Conservation (phyloP, 2,888 invertebrate genomes). For the Pristionchus mayeri region DNA sequence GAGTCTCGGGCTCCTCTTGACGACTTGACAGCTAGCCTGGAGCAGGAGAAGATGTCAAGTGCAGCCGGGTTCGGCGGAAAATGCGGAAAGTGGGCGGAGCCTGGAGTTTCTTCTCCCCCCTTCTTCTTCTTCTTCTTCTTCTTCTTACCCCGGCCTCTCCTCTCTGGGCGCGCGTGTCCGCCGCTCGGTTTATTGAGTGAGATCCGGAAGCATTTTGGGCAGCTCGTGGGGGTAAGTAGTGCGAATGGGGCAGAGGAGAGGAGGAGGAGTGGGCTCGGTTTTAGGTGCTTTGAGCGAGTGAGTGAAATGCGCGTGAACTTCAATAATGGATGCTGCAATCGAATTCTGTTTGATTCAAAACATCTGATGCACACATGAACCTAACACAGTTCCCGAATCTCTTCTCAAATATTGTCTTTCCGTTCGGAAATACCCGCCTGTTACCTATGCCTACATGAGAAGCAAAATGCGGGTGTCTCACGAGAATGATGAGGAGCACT, state of each 20-base stretch:
- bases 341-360: too few species aligned
- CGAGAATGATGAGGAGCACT: too few species aligned
- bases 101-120: background rate
- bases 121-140: too few species aligned
- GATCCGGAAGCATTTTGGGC: constrained; percentile 36
- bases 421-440: too few species aligned
- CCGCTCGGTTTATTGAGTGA: constrained; percentile 12
- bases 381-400: too few species aligned
- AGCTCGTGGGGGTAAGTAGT: background rate
- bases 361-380: too few species aligned
- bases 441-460: too few species aligned
- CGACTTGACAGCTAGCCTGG: background rate
- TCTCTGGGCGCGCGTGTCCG: background rate
- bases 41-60: constrained; percentile 5
- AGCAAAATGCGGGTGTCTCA: too few species aligned
- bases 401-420: too few species aligned
- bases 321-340: too few species aligned
- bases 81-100: constrained; percentile 40
- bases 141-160: background rate
- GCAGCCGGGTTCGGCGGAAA: background rate
- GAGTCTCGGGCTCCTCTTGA: background rate
- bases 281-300: background rate
- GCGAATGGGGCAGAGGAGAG: background rate
- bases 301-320: background rate
- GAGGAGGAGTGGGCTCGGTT: background rate